Evolutionary conservation across 2,113 vertebrate genomes (phyloP).

Genomic region (Pan paniscus): DNA sequence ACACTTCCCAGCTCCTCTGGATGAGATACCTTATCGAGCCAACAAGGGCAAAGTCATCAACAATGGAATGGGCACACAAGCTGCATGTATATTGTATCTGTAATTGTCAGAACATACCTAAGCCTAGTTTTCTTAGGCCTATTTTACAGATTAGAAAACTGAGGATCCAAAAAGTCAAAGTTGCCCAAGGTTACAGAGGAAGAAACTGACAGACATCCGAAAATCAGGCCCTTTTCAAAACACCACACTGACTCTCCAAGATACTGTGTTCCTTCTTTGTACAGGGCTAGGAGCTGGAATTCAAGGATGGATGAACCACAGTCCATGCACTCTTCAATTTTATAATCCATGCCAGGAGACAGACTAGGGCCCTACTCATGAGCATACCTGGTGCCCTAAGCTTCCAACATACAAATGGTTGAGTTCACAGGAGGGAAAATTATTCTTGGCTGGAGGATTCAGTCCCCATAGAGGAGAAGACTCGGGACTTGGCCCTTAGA

Average conservation of each 20-base stretch:
- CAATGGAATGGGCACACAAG: accelerated
- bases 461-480: neutral
- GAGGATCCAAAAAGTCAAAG: neutral
- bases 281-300: neutral
- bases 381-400: neutral
- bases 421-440: neutral
- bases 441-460: neutral
- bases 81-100: neutral
- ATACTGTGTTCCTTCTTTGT: neutral
- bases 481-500: neutral
- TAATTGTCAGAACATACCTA: neutral
- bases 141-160: neutral
- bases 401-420: neutral
- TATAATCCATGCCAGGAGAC: neutral
- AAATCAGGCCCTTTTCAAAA: neutral
- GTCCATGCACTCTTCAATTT: neutral
- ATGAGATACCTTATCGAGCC: neutral
- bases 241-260: neutral
- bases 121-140: neutral
- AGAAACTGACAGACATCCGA: neutral
- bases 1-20: neutral
- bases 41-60: neutral
- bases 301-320: neutral
- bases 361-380: neutral
- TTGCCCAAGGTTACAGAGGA: neutral